Percentiles rank a stretch among this genome's conserved stretches.
phyloP scores from a whole-genome alignment of 2,888 invertebrate species.

The Trissoscelio sp. region DNA sequence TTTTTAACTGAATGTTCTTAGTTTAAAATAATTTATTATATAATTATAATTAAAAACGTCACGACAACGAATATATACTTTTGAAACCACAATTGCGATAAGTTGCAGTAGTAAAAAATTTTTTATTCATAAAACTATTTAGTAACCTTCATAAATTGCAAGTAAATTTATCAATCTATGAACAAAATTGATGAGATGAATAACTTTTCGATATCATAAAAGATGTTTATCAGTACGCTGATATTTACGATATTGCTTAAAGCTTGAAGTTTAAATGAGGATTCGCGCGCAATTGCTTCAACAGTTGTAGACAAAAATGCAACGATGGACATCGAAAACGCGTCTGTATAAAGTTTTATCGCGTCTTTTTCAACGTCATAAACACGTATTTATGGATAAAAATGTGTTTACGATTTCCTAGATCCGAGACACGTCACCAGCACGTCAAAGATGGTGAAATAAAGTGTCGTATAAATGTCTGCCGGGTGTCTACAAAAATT shows the following conservation, averaged over 20 bases:
- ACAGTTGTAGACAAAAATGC: conserved; percentile 25
- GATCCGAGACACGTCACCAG: conserved; percentile 51
- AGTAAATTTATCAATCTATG: conserved; percentile 38
- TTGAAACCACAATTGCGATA: not conserved
- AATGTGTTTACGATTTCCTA: conserved; percentile 58
- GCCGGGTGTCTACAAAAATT: conserved; percentile 42
- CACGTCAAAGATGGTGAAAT: conserved; percentile 45
- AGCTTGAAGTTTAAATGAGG: conserved; percentile 41
- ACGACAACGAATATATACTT: not conserved
- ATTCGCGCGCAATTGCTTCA: conserved; percentile 24
- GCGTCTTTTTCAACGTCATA: conserved; percentile 43
- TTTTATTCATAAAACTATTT: conserved; percentile 10
- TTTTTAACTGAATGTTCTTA: no score
- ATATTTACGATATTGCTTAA: conserved; percentile 52
- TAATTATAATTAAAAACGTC: no score
- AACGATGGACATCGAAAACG: conserved; percentile 18
- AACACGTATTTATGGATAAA: conserved; percentile 51
- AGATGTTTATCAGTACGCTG: conserved; percentile 38
- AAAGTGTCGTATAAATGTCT: conserved; percentile 54
- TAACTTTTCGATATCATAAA: conserved; percentile 40
- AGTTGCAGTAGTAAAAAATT: not conserved
- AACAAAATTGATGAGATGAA: conserved; percentile 39
- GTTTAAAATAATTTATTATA: no score
- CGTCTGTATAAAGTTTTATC: conserved; percentile 52
- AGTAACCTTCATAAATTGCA: conserved; percentile 16